Evolutionary conservation across 2,113 vertebrate species (phyloP).

Genomic region (Odontesthes bonariensis): DNA sequence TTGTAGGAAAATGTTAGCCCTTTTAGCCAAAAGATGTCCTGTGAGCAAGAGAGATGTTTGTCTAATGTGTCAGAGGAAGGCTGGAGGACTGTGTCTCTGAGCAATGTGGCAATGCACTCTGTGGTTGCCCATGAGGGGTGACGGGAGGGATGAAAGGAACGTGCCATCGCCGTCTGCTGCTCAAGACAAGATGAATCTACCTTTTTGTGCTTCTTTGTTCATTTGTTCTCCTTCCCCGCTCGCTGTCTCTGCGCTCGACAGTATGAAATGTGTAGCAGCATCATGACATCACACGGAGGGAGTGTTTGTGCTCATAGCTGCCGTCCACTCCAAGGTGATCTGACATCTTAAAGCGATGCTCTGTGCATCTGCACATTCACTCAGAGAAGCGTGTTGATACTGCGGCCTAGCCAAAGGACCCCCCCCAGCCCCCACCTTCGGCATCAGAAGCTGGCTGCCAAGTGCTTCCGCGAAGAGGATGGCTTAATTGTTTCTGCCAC

Average conservation of each 20-base stretch:
- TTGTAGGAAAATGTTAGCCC: slow-evolving; percentile 3
- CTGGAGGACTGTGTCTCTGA: slow-evolving; percentile 25
- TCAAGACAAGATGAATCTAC: slow-evolving; percentile 26
- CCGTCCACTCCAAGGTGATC: slow-evolving; percentile 73
- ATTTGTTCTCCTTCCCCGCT: slow-evolving; percentile 33
- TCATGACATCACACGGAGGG: slow-evolving; percentile 45
- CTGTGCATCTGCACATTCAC: slow-evolving; percentile 64
- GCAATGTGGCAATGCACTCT: slow-evolving; percentile 12
- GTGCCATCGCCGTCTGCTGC: slow-evolving; percentile 18
- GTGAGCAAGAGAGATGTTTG: slow-evolving; percentile 34
- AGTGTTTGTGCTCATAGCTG: slow-evolving; percentile 59
- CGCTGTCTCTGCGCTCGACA: slow-evolving; percentile 11
- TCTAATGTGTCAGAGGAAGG: slow-evolving; percentile 25
- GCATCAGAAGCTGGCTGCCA: slow-evolving; percentile 63
- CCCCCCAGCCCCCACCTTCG: background rate
- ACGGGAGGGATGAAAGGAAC: slow-evolving; percentile 47
- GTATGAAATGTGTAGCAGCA: slow-evolving; percentile 60
- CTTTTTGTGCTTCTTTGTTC: slow-evolving; percentile 15
- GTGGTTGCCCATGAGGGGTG: slow-evolving; percentile 11
- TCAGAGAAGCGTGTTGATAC: slow-evolving; percentile 70
- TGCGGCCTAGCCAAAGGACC: slow-evolving; percentile 56
- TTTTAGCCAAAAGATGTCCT: slow-evolving; percentile 49
- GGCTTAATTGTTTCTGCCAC: slow-evolving; percentile 82
- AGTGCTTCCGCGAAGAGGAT: slow-evolving; percentile 71
- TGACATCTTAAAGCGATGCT: slow-evolving; percentile 78